These are phyloP conservation scores for Sialia sialis DNA, from an alignment of 2,113 vertebrate species.

Conservation along the genomic window DNA sequence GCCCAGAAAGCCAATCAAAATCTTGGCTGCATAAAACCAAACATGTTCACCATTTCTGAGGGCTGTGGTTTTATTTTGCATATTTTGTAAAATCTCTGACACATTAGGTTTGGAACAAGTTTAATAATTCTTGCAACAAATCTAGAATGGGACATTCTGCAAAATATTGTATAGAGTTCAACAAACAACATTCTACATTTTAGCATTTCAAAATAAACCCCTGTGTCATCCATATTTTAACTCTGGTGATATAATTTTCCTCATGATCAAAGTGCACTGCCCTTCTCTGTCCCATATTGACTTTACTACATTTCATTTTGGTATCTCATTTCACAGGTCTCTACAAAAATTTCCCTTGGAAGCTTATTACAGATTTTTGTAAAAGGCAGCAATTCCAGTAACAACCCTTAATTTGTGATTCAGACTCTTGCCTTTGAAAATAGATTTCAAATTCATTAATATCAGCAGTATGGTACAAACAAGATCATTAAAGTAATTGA, in stretches of 20 bases:
- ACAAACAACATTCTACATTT: neutral
- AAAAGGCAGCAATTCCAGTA: conserved; percentile 27
- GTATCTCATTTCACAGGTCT: conserved; percentile 1
- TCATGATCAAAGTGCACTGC: neutral
- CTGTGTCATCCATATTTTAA: neutral
- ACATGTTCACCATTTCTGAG: neutral
- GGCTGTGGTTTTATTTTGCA: neutral
- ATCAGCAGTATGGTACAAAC: neutral
- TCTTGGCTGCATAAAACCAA: neutral
- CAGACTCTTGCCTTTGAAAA: conserved; percentile 24
- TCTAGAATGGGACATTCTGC: neutral
- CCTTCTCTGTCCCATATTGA: neutral
- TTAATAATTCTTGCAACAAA: neutral
- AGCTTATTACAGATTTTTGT: neutral
- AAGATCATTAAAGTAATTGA: conserved; percentile 23
- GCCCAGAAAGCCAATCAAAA: neutral
- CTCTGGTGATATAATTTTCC: neutral
- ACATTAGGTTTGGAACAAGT: neutral
- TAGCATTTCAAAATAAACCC: neutral
- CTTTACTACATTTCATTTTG: neutral
- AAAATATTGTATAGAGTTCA: neutral
- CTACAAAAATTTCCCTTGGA: neutral
- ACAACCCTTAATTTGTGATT: conserved; percentile 21
- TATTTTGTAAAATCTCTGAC: neutral
- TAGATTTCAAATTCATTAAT: conserved; percentile 9